Conservation (phyloP, 1,140 invertebrate genomes). For the Drosophila quadrilineata region DNA sequence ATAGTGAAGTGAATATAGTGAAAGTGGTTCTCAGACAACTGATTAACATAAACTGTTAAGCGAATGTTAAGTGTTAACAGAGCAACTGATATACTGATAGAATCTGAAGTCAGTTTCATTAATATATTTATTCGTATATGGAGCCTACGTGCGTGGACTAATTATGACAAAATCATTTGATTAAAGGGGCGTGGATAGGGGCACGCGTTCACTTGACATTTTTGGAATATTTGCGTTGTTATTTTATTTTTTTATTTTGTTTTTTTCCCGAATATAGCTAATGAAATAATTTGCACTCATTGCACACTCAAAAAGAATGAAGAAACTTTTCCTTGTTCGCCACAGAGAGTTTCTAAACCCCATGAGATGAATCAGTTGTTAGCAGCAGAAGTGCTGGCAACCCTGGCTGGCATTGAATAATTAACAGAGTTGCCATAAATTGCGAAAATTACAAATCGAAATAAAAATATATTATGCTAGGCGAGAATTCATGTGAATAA, state of each 20-base stretch:
- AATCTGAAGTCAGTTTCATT: too few relatives aligned
- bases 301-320: conserved; percentile 16
- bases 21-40: too few relatives aligned
- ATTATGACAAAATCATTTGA: conserved; percentile 1
- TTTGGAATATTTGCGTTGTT: conserved; percentile 42
- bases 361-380: too few relatives aligned
- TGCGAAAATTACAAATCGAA: conserved; percentile 34
- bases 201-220: conserved; percentile 46
- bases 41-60: too few relatives aligned
- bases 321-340: conserved; percentile 20
- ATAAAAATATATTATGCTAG: conserved; percentile 65
- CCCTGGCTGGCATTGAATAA: conserved; percentile 27
- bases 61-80: not conserved
- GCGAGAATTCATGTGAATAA: conserved; percentile 18
- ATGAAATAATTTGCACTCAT: conserved; percentile 69
- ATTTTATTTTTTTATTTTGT: not conserved
- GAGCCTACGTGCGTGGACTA: conserved; percentile 27
- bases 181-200: not conserved
- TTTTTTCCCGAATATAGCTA: conserved; percentile 19
- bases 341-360: too few relatives aligned
- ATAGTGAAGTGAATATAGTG: too few relatives aligned
- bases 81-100: too few relatives aligned
- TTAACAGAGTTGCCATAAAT: conserved; percentile 58
- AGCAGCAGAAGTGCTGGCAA: conserved; percentile 23
- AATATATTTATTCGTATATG: too few relatives aligned